A percentile compares a stretch with the other conserved stretches of the same genome.
phyloP scores from a whole-genome alignment of 1,140 invertebrate species.

The Gyrodactylus bullatarudis region DNA sequence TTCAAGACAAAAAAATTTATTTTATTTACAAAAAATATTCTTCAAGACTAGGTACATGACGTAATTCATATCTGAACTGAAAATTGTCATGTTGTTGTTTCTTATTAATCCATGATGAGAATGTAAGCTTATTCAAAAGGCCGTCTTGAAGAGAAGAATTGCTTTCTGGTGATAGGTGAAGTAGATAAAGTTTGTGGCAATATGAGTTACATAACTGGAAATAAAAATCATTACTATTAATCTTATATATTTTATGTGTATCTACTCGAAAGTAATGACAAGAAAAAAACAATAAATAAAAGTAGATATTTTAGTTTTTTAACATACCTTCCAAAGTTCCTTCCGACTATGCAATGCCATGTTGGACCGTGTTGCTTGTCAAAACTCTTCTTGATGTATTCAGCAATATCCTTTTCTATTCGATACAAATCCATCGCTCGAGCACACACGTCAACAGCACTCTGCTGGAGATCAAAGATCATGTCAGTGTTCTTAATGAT shows the following conservation, averaged over 20 bases:
- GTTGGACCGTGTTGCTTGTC: constrained; percentile 37
- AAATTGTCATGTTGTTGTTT: no score
- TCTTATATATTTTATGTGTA: background rate
- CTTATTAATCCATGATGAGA: no score
- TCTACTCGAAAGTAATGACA: background rate
- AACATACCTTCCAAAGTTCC: constrained; percentile 68
- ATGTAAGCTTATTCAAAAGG: no score
- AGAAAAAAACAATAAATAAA: background rate
- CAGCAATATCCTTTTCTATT: constrained; percentile 95
- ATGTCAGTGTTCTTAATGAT: constrained; percentile 99
- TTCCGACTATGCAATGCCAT: constrained; percentile 43
- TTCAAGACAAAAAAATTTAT: no score
- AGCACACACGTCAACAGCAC: constrained; percentile 89
- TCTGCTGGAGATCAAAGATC: constrained; percentile 99
- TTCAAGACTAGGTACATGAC: no score
- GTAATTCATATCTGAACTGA: no score
- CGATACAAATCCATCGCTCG: constrained; percentile 95
- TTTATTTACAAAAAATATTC: no score
- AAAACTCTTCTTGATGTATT: constrained; percentile 80
- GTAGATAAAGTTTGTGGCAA: background rate
- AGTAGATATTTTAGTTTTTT: constrained; percentile 24
- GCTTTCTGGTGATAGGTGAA: background rate
- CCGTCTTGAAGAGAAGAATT: background rate
- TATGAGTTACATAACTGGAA: background rate
- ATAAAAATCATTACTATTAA: background rate